Evolutionary conservation across 2,797 vertebrate genomes (phyloP), one percentile per base, ranked within the genome.

Genomic region (Anguilla pacifica): DNA sequence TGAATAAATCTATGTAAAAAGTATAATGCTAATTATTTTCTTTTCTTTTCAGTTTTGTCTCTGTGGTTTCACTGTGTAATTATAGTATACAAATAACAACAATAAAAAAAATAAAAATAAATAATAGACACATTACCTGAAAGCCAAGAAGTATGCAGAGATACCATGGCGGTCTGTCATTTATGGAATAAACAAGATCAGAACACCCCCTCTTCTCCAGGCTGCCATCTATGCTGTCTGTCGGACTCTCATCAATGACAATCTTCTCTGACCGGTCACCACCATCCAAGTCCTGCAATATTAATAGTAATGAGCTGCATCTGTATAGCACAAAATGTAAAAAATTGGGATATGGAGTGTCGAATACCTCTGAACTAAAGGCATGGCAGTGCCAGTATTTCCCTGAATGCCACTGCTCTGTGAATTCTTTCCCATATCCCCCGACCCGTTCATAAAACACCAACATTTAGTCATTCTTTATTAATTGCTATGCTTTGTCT

Each of bases 111-210:
- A n/a, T n/a, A n/a, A n/a, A n/a, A n/a, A n/a, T n/a, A 31, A 31
- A 74, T 31, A 31, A 15, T 13, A 31, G 6, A 4, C n/a, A 51
- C 39, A n/a, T 53, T 83, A 97, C 96, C 96, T 97, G 96, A 88
- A 97, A 96, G 64, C 95, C 95, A 0, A 97, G 92, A 51, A 96
- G 92, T 59, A 96, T 94, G 91, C 96, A 97, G 88, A 96, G 94
- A 92, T 97, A 96, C 96, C 96, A 96, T 0, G 96, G 95, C 0
- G 96, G 96, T 17, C 94, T 92, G 91, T 96, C 96, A 2, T 95
- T 95, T 19, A 97, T 94, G 82, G 94, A 91, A 90, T 97, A 97
- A 79, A 97, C 94, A 92, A 97, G 77, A 59, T 94, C 94, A 0
- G 31, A 84, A 0, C 88, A 86, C 28, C 90, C 77, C 39, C 39